Conservation (phyloP, 2,797 vertebrate species). For the Mionectes olivaceus region DNA sequence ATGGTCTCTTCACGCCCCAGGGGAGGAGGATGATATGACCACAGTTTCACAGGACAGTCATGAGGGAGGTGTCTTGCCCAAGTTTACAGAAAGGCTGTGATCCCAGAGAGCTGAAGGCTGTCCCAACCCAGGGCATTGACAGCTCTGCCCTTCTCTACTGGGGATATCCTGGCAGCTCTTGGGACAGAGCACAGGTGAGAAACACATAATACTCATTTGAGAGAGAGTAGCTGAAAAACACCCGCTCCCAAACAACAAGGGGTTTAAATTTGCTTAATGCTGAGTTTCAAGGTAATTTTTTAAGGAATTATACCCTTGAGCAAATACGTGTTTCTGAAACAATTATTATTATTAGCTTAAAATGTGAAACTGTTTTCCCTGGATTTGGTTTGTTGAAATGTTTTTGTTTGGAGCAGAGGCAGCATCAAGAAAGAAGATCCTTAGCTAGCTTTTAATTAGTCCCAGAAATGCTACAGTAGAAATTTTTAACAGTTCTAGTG, state of each 20-base stretch:
- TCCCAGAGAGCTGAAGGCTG: not conserved
- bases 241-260: not conserved
- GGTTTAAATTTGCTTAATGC: not conserved
- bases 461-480: not conserved
- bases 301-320: not conserved
- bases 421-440: not conserved
- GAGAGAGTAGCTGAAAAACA: not conserved
- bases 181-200: not conserved
- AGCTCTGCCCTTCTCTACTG: not conserved
- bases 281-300: not conserved
- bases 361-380: not conserved
- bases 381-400: not conserved
- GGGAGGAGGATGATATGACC: not conserved
- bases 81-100: not conserved
- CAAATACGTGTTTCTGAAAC: not conserved
- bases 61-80: not conserved
- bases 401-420: slow-evolving; percentile 37
- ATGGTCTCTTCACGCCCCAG: not conserved
- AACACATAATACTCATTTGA: not conserved
- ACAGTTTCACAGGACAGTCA: not conserved
- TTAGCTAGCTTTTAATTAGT: slow-evolving; percentile 26
- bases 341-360: slow-evolving; percentile 34
- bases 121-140: rapidly evolving
- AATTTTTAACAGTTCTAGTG: not conserved
- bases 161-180: not conserved